Conservation (phyloP, 2,888 invertebrate species). For the Syrista parreyssii region DNA sequence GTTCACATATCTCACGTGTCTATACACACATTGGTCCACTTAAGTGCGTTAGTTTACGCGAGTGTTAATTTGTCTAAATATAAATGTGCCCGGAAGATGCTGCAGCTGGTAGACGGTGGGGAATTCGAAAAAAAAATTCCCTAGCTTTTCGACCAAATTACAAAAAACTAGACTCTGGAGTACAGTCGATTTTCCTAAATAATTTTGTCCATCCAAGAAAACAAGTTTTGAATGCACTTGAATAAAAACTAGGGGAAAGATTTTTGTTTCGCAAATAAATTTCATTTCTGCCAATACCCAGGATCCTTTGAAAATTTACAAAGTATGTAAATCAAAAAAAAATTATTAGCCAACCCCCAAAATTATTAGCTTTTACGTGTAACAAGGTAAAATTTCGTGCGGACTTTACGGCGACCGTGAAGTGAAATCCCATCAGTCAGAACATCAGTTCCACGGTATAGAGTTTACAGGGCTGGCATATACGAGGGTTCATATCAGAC, state of each 20-base stretch:
- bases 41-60: background rate
- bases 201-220: background rate
- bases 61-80: conserved; percentile 8
- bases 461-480: background rate
- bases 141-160: background rate
- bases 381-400: background rate
- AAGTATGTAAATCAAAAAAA: background rate
- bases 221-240: background rate
- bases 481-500: background rate
- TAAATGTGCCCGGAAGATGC: conserved; percentile 15
- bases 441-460: background rate
- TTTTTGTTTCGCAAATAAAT: background rate
- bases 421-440: background rate
- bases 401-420: background rate
- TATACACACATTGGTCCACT: too few species aligned
- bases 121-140: background rate
- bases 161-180: background rate
- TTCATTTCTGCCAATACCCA: background rate
- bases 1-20: background rate
- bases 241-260: background rate
- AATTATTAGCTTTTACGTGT: background rate
- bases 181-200: background rate
- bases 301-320: background rate
- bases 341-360: background rate
- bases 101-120: conserved; percentile 7